Evolutionary conservation across 2,113 vertebrate species (phyloP).

Genomic region (Callospermophilus lateralis): DNA sequence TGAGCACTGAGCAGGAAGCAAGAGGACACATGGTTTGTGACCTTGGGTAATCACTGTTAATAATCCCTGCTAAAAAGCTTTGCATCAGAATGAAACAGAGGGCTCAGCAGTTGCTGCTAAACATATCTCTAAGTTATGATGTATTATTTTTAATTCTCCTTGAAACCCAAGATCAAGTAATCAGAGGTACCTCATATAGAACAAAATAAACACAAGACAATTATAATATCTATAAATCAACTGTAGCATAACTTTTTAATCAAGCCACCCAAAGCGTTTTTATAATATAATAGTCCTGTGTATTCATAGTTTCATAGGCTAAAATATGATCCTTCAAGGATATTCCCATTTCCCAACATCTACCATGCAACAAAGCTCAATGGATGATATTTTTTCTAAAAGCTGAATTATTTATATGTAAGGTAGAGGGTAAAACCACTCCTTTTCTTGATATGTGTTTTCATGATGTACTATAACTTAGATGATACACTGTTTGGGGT

Average conservation of each 20-base stretch:
- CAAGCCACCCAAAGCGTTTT: neutral
- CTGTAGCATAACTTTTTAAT: slow-evolving; percentile 22
- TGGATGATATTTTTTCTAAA: neutral
- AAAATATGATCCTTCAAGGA: neutral
- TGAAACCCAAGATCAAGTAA: slow-evolving; percentile 38
- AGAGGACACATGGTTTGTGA: neutral
- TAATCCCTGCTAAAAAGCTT: slow-evolving; percentile 58
- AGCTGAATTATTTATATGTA: neutral
- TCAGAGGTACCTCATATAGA: slow-evolving; percentile 40
- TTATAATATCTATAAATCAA: slow-evolving; percentile 42
- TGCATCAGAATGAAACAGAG: slow-evolving; percentile 43
- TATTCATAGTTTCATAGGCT: slow-evolving; percentile 35
- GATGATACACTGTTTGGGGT: neutral
- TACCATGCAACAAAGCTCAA: neutral
- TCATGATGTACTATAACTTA: slow-evolving; percentile 12
- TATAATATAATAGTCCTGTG: neutral
- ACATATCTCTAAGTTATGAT: slow-evolving; percentile 33
- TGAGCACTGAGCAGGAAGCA: slow-evolving; percentile 68
- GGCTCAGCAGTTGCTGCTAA: slow-evolving; percentile 42
- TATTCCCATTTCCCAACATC: neutral
- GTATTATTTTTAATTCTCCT: slow-evolving; percentile 59
- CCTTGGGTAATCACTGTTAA: slow-evolving; percentile 69
- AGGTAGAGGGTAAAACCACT: neutral
- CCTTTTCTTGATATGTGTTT: slow-evolving; percentile 55
- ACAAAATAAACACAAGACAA: slow-evolving; percentile 8